Percentiles rank a stretch among this genome's conserved stretches.
Evolutionary conservation across 2,888 invertebrate genomes (phyloP).

Genomic region (Acanthococcus lagerstroemiae): DNA sequence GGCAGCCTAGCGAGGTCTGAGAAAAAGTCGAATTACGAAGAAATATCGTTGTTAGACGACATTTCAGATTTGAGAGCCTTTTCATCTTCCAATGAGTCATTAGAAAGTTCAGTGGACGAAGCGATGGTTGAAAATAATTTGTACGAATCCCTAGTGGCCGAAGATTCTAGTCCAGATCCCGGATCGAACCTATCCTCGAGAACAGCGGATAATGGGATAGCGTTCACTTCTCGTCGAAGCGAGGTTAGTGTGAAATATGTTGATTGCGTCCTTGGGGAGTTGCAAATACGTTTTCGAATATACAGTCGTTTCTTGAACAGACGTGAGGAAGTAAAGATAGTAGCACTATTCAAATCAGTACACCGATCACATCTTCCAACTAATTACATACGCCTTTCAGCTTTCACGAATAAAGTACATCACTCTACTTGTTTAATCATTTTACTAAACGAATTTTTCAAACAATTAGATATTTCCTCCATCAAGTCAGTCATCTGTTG

Average conservation of each 20-base stretch:
- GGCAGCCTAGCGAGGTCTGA: neutral
- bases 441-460: too few relatives aligned
- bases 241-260: constrained; percentile 1
- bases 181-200: neutral
- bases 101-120: constrained; percentile 29
- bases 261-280: too few relatives aligned
- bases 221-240: neutral
- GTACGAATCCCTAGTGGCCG: constrained; percentile 33
- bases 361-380: too few relatives aligned
- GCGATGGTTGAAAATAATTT: constrained; percentile 32
- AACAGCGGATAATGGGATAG: neutral
- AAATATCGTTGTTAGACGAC: constrained; percentile 1
- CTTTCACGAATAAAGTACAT: too few relatives aligned
- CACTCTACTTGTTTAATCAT: too few relatives aligned
- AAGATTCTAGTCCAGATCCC: constrained; percentile 34
- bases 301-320: too few relatives aligned
- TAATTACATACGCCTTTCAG: too few relatives aligned
- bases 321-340: too few relatives aligned
- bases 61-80: neutral
- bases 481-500: too few relatives aligned
- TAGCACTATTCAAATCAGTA: too few relatives aligned
- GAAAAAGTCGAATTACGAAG: constrained; percentile 12
- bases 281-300: too few relatives aligned
- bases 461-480: too few relatives aligned
- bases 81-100: constrained; percentile 17